These are phyloP conservation scores for Trichomalopsis sarcophagae DNA, from an alignment of 1,140 invertebrate species.

Conservation along the genomic window DNA sequence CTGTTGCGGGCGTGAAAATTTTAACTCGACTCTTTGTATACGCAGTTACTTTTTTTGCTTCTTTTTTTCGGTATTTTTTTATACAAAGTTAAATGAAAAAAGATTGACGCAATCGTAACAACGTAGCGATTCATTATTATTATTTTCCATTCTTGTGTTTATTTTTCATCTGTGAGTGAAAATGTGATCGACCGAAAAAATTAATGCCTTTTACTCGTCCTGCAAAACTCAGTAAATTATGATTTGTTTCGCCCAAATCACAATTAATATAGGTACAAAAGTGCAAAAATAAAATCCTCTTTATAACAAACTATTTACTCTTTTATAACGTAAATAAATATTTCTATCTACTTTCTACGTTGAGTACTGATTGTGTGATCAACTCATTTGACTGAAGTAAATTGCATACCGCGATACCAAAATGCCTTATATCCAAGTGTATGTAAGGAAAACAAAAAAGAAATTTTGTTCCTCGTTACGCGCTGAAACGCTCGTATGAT, in stretches of 20 bases:
- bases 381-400: constrained; percentile 28
- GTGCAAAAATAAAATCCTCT: constrained; percentile 50
- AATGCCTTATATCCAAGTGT: not conserved
- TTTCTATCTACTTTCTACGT: constrained; percentile 33
- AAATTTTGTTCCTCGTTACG: constrained; percentile 5
- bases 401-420: not conserved
- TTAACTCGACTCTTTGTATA: constrained; percentile 25
- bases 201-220: constrained; percentile 16
- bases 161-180: constrained; percentile 31
- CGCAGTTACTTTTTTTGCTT: not conserved
- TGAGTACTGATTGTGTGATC: constrained; percentile 24
- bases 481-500: constrained; percentile 13
- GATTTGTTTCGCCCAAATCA: constrained; percentile 31
- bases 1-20: constrained; percentile 11
- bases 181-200: constrained; percentile 22
- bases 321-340: constrained; percentile 45
- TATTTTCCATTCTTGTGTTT: not conserved
- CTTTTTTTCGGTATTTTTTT: constrained; percentile 18
- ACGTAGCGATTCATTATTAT: not conserved
- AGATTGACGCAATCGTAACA: constrained; percentile 28
- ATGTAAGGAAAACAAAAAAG: not conserved
- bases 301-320: constrained; percentile 40
- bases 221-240: constrained; percentile 7
- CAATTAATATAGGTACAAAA: constrained; percentile 44
- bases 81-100: constrained; percentile 51